Base-by-base conservation (phyloP, 2,888 invertebrate genomes). In the Ornithoptera alexandrae region DNA sequence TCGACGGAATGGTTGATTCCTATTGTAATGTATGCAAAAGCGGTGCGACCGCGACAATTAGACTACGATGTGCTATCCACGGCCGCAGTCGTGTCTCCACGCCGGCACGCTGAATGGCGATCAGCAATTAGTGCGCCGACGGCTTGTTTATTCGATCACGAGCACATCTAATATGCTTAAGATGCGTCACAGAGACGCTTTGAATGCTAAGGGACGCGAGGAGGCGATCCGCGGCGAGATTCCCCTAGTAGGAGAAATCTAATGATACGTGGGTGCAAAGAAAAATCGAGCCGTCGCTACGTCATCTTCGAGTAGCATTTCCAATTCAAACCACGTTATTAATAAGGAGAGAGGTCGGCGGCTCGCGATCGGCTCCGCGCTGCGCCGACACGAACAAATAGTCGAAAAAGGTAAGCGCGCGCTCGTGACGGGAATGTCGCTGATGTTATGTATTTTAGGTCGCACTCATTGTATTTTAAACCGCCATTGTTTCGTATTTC, bases 401-500 rank as follows among this genome's bases (percentile, higher is more conserved):
- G 86, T 88, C 89, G 81, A 89, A 90, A 90, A 89, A 90, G 90
- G 90, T 84, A 84, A 84, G 80, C 82, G 81, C 84, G 82, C 84
- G 81, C 79, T 90, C 91, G 92, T 92, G 92, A 90, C 89, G 86
- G 87, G 91, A 91, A 91, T 90, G 88, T 87, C 84, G 86, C 86
- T 79, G 84, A 79, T 79, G 85, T 84, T 86, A 84, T 86, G 87
- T 86, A 85, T 88, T 88, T 87, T 83, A 84, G 89, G 76, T 81
- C 84, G 85, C 86, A 86, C 87, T 89, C 89, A 90, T 91, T 90
- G 91, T 90, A 90, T 91, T 91, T 82, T 90, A 90, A 90, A 89
- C 85, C 87, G 82, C 90, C 84, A 91, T 92, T 90, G 91, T 90
- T 86, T 88, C 87, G 86, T 85, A 87, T 84, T 89, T 86, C 78